Evolutionary conservation across 2,888 invertebrate genomes (phyloP), one percentile per base, ranked within the genome.

Genomic region (Melanargia galathea): DNA sequence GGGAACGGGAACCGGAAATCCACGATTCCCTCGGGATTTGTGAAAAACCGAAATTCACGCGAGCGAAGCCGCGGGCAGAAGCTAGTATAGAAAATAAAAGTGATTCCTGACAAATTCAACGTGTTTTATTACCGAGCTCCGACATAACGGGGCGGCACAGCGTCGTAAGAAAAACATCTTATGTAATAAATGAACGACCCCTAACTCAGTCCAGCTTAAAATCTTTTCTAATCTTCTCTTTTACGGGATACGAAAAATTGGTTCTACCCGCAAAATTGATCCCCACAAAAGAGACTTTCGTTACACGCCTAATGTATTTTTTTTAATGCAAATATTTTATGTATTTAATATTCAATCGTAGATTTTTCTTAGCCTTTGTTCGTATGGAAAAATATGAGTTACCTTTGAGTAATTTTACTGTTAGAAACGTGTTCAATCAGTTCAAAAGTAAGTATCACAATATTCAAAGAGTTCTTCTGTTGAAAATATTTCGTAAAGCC

Each of bases 211-310:
- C 51, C 33, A 16, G 51, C 33, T 49, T 49, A 49, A 49, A 30
- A 49, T 33, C 33, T 51, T 51, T 33, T 33, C 51, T 51, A 51
- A 51, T 51, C 51, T 33, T 51, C 51, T 33, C 51, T 51, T 51
- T 51, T 18, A 18, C 33, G 33, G 18, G 18, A 18, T 18, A 33
- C 51, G 33, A 18, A 20, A 51, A 51, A 51, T 51, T 51, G 30
- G 51, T 51, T 46, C 51, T 30, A 5, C 10, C 18, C 51, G 26
- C 30, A 30, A 51, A 51, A 30, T 51, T 51, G 33, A 51, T 33
- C 51, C 11, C 18, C 6, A 33, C 51, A 51, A 51, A 51, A 30
- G 30, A 30, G 30, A 49, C 49, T 30, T 16, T 49, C 26, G 46
- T 49, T 49, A 30, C n/a, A 49, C 48, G 48, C n/a, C 24, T 26